A percentile compares a stretch with the other conserved stretches of the same genome.
Conservation (phyloP, 2,113 vertebrate genomes). For the Hystrix brachyura region DNA sequence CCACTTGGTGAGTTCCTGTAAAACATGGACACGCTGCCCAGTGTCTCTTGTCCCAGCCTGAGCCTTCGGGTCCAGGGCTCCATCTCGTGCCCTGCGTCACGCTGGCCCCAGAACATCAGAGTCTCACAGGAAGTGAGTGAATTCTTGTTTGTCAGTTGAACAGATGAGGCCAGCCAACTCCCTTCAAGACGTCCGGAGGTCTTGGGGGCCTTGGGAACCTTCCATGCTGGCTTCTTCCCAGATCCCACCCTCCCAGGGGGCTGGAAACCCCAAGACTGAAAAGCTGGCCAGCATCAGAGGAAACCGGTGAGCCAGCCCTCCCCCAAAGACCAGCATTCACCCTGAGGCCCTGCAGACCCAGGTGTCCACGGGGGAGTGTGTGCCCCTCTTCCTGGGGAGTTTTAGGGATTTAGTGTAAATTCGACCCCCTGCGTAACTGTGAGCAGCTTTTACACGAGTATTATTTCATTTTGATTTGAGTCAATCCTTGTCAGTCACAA, state of each 20-base stretch:
- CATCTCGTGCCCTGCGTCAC: background rate
- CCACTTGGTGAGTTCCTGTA: background rate
- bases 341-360: background rate
- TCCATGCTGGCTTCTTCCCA: background rate
- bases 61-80: background rate
- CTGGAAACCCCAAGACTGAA: too few relatives aligned
- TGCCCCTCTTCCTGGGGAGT: background rate
- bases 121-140: background rate
- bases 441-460: accelerated
- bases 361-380: background rate
- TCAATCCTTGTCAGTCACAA: background rate
- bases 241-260: accelerated
- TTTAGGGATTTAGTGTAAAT: background rate
- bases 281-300: background rate
- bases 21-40: accelerated
- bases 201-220: background rate
- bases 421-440: background rate
- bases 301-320: background rate
- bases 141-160: accelerated
- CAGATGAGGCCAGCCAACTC: background rate
- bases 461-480: background rate
- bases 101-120: background rate
- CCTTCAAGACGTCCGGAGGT: background rate
- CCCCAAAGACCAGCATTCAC: background rate
- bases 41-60: background rate